Base-by-base conservation (phyloP, 2,888 invertebrate genomes). In the Lochmaea capreae region DNA sequence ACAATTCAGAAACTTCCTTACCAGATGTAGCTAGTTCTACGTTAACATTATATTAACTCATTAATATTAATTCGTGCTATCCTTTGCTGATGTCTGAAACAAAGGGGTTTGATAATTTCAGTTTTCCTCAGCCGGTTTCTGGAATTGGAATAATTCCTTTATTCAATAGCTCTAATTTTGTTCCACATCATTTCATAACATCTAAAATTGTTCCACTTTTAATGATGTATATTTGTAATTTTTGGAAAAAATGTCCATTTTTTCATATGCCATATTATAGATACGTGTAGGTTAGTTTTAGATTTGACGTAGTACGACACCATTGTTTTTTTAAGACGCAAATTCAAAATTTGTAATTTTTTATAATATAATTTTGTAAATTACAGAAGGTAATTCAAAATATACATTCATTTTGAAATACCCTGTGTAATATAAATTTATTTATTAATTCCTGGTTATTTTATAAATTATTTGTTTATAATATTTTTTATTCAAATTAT, bases 401-500 rank as follows among this genome's bases (percentile, higher is more conserved):
- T 49, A 69, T 11, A 16, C 43, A 39, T 10, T 18, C 18, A 16
- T 42, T 66, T 70, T 67, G 63, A 12, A 46, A 61, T 39, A 58
- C 62, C 54, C 43, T 43, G 62, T 74, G 66, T 43, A 63, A 67
- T 49, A 54, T 68, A 76, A 77, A 76, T 77, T 77, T 81, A 81
- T 83, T 81, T 83, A 81, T 83, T 80, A 75, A 75, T 79, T 82
- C 80, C 78, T 77, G 76, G 79, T 83, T 82, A 80, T 83, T 82
- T 83, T 81, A 74, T 72, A 71, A 75, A 80, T 80, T 81, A 80
- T 82, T 82, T 81, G 77, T 78, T 77, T 79, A 78, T 79, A 33
- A 33, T 33, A 81, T 81, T 84, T 81, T 84, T 79, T 81, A 78
- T 79, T 79, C 73, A 81, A 83, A 84, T 83, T 85, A 86, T 84